Base-by-base conservation (phyloP, 2,888 invertebrate species). In the Seira sanloemensis region DNA sequence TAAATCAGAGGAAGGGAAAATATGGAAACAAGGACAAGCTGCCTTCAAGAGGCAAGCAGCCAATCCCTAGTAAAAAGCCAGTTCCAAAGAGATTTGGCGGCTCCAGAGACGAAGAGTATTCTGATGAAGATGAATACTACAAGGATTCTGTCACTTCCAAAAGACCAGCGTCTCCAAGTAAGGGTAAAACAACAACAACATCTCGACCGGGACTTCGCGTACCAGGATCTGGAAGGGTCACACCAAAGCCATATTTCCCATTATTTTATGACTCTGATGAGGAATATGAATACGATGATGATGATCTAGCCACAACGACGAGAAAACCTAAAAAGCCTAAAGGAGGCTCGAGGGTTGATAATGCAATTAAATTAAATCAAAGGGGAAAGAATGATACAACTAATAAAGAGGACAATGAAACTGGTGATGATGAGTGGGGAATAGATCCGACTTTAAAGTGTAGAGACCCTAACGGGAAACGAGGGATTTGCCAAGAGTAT, bases 401-500 rank as follows among this genome's bases (percentile, higher is more conserved):
- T 25, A 58, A 12, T 0, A n/a, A n/a, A n/a, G 46, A 72, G 18
- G 72, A 46, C 2, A 72, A 72, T 19, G 37, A 72, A 1, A 67
- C 62, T 2, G 67, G 71, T 1, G 85, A 82, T 2, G 77, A 79
- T 2, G 75, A 18, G 19, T 83, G 83, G 79, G 86, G 84, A 12
- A 75, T 83, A 12, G 83, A 83, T 25, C 21, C 46, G 25, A 54
- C 71, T 0, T 27, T 73, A 1, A 77, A 69, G 5, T 88, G 88
- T 74, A 71, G 72, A 62, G 88, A 88, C 68, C 85, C 86, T 0
- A 87, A 66, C 27, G 88, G 88, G 18, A 83, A 77, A 21, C 46
- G 25, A 46, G 88, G 88, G 21, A 66, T 88, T 50, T 88, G 88
- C 21, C 86, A 88, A 62, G 88, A 88, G 27, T 88, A 86, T 24